Percentiles rank a stretch among this genome's conserved stretches.
Conservation (phyloP, 1,140 invertebrate species). For the Ganaspis sp. region DNA sequence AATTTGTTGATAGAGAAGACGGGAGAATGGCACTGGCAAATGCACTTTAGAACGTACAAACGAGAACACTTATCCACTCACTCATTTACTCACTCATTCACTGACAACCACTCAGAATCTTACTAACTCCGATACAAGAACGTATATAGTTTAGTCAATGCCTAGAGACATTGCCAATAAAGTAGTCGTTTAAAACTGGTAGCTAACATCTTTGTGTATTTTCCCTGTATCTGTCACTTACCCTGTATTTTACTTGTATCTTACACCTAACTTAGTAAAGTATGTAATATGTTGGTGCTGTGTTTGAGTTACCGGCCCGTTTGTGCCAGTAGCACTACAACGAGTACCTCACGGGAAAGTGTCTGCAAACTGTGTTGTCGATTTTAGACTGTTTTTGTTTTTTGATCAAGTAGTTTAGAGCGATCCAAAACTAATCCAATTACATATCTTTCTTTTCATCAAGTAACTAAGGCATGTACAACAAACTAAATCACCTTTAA, state of each 20-base stretch:
- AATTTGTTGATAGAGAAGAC: neutral
- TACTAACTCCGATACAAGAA: slow-evolving; percentile 63
- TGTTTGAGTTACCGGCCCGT: slow-evolving; percentile 46
- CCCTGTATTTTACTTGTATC: slow-evolving; percentile 59
- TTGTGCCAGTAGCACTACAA: slow-evolving; percentile 41
- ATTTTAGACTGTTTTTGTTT: slow-evolving; percentile 58
- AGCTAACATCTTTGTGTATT: slow-evolving; percentile 75
- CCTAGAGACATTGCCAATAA: slow-evolving; percentile 76
- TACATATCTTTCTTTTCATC: neutral
- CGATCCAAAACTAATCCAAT: slow-evolving; percentile 12
- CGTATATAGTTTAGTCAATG: slow-evolving; percentile 73
- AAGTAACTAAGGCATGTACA: slow-evolving; percentile 6
- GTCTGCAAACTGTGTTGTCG: slow-evolving; percentile 66
- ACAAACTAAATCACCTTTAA: neutral
- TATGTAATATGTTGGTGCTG: slow-evolving; percentile 61
- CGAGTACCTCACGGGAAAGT: slow-evolving; percentile 49
- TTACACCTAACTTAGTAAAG: slow-evolving; percentile 58
- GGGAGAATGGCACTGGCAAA: neutral
- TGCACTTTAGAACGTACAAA: slow-evolving; percentile 25
- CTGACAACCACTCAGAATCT: slow-evolving; percentile 55
- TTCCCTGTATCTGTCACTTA: slow-evolving; percentile 67
- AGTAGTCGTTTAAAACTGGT: slow-evolving; percentile 76
- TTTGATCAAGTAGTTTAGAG: neutral
- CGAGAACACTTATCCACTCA: slow-evolving; percentile 41
- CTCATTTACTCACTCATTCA: slow-evolving; percentile 55